Base-by-base conservation (phyloP, 2,113 vertebrate genomes). In the Sula dactylatra region DNA sequence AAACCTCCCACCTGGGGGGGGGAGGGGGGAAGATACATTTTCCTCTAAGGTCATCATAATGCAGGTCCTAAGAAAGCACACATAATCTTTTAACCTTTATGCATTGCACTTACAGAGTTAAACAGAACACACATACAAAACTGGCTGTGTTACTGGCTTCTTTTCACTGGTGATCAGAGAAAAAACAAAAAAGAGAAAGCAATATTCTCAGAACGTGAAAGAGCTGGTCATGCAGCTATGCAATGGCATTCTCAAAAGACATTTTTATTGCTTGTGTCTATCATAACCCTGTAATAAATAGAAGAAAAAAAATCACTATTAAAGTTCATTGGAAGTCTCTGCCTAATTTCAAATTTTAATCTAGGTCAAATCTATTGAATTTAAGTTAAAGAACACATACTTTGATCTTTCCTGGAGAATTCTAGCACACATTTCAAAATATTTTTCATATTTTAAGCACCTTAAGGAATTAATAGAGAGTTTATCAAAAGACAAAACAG, bases 121-220 rank as follows among this genome's bases (percentile, higher is more conserved):
- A 84, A 69, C 13, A 93, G 71, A 85, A 89, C 22, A 58, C 45
- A 74, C 22, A 36, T 29, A 73, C 8, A 67, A 74, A 83, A 86
- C 5, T 19, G 65, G 49, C 81, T 59, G 16, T 58, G 24, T 44
- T 62, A 65, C 44, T 69, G 52, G 31, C 25, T 76, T 70, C 65
- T 84, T 72, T 78, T 85, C 79, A 93, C 26, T 65, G 58, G 20
- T 89, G 67, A 94, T 76, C 73, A 85, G 1, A 92, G 66, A 94
- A 96, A 47, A 96, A 94, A 91, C 66, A 89, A 90, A 62, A 62
- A 81, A 76, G 40, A 85, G 58, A 93, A 94, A 89, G 54, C 26
- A 49, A 58, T 94, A 87, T 96, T 94, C 88, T 85, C 44, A 58
- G 71, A 69, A 61, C 59, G 91, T 67, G 65, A 95, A 87, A 85